Percentiles rank a stretch among this genome's conserved stretches.
Conservation (phyloP, 2,113 vertebrate genomes). For the Parus major region DNA sequence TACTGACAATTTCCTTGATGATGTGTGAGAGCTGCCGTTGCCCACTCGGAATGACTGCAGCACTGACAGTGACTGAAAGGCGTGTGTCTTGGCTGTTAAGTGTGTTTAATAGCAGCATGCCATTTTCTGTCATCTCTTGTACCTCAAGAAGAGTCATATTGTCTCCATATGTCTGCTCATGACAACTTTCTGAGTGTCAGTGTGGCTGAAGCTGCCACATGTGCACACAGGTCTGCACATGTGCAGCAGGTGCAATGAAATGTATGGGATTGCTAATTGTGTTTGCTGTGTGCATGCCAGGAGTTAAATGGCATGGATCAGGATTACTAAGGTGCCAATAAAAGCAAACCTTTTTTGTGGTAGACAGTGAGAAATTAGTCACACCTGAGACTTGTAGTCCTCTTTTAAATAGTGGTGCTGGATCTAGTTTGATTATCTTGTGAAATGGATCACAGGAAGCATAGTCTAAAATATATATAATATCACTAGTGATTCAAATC, state of each 20-base stretch:
- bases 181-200: background rate
- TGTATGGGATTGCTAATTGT: background rate
- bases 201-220: background rate
- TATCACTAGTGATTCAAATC: background rate
- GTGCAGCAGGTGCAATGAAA: background rate
- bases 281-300: background rate
- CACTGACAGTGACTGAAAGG: slow-evolving; percentile 14
- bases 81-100: background rate
- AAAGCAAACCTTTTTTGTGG: background rate
- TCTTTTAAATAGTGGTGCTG: background rate
- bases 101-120: background rate
- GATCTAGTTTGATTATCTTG: background rate
- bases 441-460: background rate
- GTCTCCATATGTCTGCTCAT: background rate
- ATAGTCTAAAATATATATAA: background rate
- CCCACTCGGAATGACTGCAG: background rate
- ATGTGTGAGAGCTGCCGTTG: background rate
- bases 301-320: background rate
- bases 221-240: accelerated
- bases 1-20: background rate
- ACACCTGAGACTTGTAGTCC: background rate
- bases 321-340: background rate
- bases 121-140: background rate
- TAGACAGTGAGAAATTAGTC: background rate
- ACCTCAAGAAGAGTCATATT: background rate